Evolutionary conservation across 2,888 invertebrate genomes (phyloP), one percentile per base, ranked within the genome.

Genomic region (Rhamphomyia laevipes): DNA sequence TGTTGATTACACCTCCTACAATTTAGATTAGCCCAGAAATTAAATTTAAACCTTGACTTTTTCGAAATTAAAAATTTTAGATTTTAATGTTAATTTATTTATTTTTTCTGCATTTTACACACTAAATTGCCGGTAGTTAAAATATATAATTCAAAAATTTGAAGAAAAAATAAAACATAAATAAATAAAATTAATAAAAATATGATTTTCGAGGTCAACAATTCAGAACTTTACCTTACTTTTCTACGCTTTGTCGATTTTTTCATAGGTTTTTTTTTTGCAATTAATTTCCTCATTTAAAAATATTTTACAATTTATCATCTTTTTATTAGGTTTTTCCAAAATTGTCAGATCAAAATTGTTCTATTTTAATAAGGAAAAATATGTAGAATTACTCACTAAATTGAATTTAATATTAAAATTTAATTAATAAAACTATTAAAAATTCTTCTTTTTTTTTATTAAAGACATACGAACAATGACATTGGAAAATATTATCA

Each of bases 401-500:
- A 42, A 17, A 18, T 42, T 7, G 11, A 42, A 42, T 42, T 13
- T 9, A 13, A 4, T 42, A 10, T 15, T 47, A 27, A 41, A 16
- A 21, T 23, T 16, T 46, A 23, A 21, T n/a, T 4, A 15, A 15
- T 21, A 30, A 17, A n/a, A 10, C n/a, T n/a, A n/a, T 13, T 18
- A 12, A 21, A 41, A 17, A 4, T 13, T 11, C 10, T 12, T 33
- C 12, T 31, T 16, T 31, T 10, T 40, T 30, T 48, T 42, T 46
- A 17, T 47, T 49, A 50, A 52, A 68, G 68, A 56, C 65, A 66
- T 58, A 61, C 77, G 53, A 81, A 81, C 65, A 77, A 79, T 65
- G 83, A 84, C 63, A 75, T 77, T 59, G 85, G 84, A 3, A 77
- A 78, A 55, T 82, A 81, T 60, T 86, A 82, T 64, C 85, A 86